Evolutionary conservation across 2,888 invertebrate species (phyloP).

Genomic region (Leptopilina myrica): DNA sequence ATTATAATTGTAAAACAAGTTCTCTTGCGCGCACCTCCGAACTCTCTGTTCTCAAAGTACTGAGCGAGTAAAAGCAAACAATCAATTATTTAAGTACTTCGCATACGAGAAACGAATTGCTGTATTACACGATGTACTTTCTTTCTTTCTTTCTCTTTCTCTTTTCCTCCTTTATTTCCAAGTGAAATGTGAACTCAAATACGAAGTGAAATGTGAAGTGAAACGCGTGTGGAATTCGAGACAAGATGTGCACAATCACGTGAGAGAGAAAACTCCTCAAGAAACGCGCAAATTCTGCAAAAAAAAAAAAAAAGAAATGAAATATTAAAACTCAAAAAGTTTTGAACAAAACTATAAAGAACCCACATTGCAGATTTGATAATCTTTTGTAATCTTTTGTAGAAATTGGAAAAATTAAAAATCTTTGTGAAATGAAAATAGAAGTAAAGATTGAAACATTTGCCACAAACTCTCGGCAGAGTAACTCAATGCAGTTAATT

Average conservation of each 20-base stretch:
- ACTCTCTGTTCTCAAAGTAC: slow-evolving; percentile 5
- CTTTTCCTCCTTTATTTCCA: not conserved
- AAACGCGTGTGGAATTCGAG: not conserved
- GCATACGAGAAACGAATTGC: slow-evolving; percentile 20
- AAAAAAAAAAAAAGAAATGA: too few relatives aligned
- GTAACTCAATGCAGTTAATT: slow-evolving; percentile 17
- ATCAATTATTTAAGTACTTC: slow-evolving; percentile 36
- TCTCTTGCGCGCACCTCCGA: slow-evolving; percentile 23
- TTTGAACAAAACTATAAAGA: too few relatives aligned
- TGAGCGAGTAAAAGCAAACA: slow-evolving; percentile 35
- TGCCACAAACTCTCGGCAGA: not conserved
- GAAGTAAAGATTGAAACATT: not conserved
- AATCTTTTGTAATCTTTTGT: too few relatives aligned
- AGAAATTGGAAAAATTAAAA: not conserved
- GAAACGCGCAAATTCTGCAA: too few relatives aligned
- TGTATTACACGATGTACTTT: slow-evolving; percentile 15
- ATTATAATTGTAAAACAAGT: slow-evolving; percentile 39
- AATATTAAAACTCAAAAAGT: too few relatives aligned
- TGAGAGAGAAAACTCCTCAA: not conserved
- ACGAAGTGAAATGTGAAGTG: not conserved
- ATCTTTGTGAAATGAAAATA: too few relatives aligned
- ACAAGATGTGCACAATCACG: slow-evolving; percentile 17
- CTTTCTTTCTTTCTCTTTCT: slow-evolving; percentile 13
- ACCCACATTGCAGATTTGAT: too few relatives aligned
- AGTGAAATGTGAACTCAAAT: slow-evolving; percentile 1